Base-by-base conservation (phyloP, 2,113 vertebrate species). In the Tympanuchus pallidicinctus region DNA sequence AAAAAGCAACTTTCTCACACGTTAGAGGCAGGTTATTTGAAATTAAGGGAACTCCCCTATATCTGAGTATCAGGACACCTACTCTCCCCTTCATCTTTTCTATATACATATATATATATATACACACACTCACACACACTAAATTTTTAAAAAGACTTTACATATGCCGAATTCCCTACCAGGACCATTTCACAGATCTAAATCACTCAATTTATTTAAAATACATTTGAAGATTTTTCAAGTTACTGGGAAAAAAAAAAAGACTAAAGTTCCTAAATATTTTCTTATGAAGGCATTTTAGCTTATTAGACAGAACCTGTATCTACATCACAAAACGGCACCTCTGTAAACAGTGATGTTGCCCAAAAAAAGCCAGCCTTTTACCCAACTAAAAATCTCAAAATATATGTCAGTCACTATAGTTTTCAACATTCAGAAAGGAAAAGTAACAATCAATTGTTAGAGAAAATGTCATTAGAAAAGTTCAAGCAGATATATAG, bases 41-140 rank as follows among this genome's bases (percentile, higher is more conserved):
- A 86, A 89, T 81, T 32, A 85, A 61, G 17, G 14, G 11, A 82
- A 60, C 16, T 65, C 15, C 16, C 67, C 19, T 47, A 6, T 18
- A 72, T 8, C 14, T 5, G 1, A 73, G 8, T n/a, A 40, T 48
- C 72, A n/a, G 10, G n/a, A 81, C 80, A 90, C 70, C 8, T 25
- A 9, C 70, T 45, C 11, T 6, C 3, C 1, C 0, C 3, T 5
- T 1, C 36, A 63, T 18, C 27, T 63, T 63, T 38, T 59, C 5
- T 63, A 16, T 17, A 42, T 6, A 24, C 11, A 48, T 20, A n/a
- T 20, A 30, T 6, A 38, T 4, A 38, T 10, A 38, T 10, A 38
- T 10, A 36, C 36, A 36, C 36, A 36, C 36, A 36, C 36, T 8
- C 36, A 36, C 40, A 42, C 13, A 42, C 42, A 42, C 42, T 42